Evolutionary conservation across 2,797 vertebrate genomes (phyloP), one percentile per base, ranked within the genome.

Genomic region (Danionella dracula): DNA sequence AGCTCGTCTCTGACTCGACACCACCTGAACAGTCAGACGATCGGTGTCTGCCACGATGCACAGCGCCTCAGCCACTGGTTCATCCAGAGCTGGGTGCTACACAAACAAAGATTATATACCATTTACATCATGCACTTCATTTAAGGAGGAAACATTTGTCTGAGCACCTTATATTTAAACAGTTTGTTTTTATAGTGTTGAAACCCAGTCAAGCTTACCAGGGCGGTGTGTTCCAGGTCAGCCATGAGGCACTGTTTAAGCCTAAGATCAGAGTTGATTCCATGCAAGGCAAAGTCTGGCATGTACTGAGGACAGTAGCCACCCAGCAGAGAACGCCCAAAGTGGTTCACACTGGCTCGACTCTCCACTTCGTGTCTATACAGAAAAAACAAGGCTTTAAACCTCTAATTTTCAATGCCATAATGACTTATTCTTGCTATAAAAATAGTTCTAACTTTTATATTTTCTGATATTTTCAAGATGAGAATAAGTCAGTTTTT

Each of bases 41-140:
- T 94, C 92, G 0, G 89, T 91, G 76, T 94, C 92, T 42, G 92
- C 92, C 41, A 93, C 85, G 73, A 93, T 92, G 45, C 92, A 94
- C 69, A 93, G 73, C 0, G 92, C 90, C 79, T 94, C 92, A 0
- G 91, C 90, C 19, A 94, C 85, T 0, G 92, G 90, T 71, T 94
- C 92, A 53, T 93, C 92, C 20, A 93, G 82, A 16, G 92, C 89
- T 0, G 92, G 92, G 67, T 93, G 90, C 92, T 94, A 78, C 12
- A 27, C 6, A 45, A 9, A 69, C 32, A 19, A 12, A 20, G 15
- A 67, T 1, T 13, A 17, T 41, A 29, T 54, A 2, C 16, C 12
- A 29, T 13, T 21, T 17, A 15, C 11, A n/a, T 21, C 15, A 35
- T 15, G 42, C 23, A 48, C 13, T 5, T 4, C 3, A 23, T 45